These are phyloP conservation scores for Rhinoraja longicauda DNA, from an alignment of 2,797 vertebrate genomes.

Conservation along the genomic window DNA sequence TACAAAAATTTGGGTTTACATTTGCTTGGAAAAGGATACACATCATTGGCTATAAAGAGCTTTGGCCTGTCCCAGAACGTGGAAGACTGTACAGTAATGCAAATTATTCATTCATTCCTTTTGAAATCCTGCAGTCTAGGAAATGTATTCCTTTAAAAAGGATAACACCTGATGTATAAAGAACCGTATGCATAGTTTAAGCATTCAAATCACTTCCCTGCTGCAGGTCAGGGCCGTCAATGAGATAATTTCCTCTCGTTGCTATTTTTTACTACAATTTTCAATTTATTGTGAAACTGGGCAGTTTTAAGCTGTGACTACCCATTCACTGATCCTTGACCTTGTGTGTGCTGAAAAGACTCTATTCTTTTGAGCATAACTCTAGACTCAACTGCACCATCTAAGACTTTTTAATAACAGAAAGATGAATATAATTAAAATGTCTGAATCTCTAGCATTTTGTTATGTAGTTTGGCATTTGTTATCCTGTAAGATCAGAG, in stretches of 20 bases:
- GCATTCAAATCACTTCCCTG: constrained; percentile 7
- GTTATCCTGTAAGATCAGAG: not conserved
- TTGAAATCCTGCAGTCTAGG: not conserved
- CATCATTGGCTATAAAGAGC: not conserved
- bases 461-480: not conserved
- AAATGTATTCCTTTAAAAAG: not conserved
- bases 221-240: not conserved
- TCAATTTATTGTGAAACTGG: constrained; percentile 11
- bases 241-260: constrained; percentile 20
- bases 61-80: not conserved
- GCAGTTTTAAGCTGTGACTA: not conserved
- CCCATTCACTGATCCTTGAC: not conserved
- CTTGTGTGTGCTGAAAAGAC: not conserved
- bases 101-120: not conserved
- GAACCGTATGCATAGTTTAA: not conserved
- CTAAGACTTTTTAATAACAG: not conserved
- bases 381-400: not conserved
- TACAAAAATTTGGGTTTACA: not conserved
- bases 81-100: not conserved
- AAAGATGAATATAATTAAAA: not conserved
- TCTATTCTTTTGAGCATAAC: not conserved
- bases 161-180: not conserved
- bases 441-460: no score
- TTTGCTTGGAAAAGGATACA: not conserved
- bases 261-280: not conserved